These are phyloP conservation scores for Myopa testacea DNA, from an alignment of 2,888 invertebrate genomes.

Conservation along the genomic window DNA sequence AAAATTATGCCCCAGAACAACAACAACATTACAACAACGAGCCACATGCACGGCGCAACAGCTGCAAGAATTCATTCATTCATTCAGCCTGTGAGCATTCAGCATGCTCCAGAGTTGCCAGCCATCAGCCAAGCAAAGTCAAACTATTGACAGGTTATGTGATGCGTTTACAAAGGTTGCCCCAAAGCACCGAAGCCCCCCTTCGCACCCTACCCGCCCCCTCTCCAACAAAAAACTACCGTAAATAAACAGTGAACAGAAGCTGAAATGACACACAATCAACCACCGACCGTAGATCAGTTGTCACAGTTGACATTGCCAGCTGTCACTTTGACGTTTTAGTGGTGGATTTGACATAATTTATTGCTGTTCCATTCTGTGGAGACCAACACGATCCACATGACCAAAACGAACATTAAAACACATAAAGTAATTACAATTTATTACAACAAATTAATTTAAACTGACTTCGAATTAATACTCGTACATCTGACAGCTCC, in stretches of 20 bases:
- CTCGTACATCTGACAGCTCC: not conserved
- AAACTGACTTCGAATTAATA: not conserved
- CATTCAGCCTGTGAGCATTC: no score
- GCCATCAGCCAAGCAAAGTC: not conserved
- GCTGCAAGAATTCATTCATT: no score
- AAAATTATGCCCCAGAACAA: no score
- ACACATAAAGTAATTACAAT: conserved; percentile 18
- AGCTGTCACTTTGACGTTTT: conserved; percentile 29
- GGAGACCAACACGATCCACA: not conserved
- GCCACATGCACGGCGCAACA: no score
- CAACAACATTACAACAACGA: no score
- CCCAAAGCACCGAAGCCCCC: no score
- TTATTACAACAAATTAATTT: conserved; percentile 26
- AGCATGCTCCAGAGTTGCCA: conserved; percentile 19
- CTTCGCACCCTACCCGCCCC: not conserved
- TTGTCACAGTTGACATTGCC: not conserved
- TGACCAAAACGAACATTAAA: not conserved
- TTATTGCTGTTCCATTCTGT: not conserved
- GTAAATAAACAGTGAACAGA: not conserved
- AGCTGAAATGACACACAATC: not conserved
- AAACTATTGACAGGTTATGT: conserved; percentile 7
- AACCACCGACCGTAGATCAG: not conserved
- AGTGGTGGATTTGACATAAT: not conserved
- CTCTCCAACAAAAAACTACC: not conserved
- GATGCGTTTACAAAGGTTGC: not conserved